Conservation (phyloP, 2,888 invertebrate species). For the Lithophane semibrunnea region DNA sequence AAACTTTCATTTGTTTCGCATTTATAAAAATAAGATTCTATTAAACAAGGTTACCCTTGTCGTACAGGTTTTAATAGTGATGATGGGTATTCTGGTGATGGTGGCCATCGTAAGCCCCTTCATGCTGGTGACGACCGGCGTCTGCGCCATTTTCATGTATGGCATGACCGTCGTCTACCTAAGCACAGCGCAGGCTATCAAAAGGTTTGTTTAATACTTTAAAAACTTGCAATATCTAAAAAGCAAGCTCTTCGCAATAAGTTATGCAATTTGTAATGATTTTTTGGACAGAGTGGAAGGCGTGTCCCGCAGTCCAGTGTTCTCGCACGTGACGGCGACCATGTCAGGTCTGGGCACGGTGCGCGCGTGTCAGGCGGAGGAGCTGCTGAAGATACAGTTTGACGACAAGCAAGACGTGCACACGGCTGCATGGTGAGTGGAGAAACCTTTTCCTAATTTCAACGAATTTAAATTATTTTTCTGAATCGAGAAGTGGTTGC, state of each 20-base stretch:
- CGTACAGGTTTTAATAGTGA: constrained; percentile 92
- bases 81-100: constrained; percentile 93
- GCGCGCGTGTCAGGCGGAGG: constrained; percentile 92
- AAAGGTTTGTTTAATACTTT: constrained; percentile 79
- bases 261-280: neutral
- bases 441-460: neutral
- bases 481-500: too few relatives aligned
- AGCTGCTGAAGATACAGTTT: constrained; percentile 91
- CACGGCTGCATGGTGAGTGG: constrained; percentile 90
- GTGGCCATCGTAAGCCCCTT: constrained; percentile 93
- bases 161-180: constrained; percentile 92
- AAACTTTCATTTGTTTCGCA: neutral
- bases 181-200: constrained; percentile 93
- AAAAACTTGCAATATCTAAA: neutral
- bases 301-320: constrained; percentile 94
- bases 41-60: neutral
- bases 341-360: constrained; percentile 94
- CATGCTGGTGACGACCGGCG: constrained; percentile 91
- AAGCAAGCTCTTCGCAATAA: neutral
- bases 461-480: neutral
- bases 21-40: neutral
- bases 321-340: constrained; percentile 95
- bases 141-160: constrained; percentile 92
- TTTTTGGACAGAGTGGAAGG: constrained; percentile 81
- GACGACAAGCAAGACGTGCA: constrained; percentile 92